These are phyloP conservation scores for Lerema accius DNA, from an alignment of 1,140 invertebrate genomes.

Conservation along the genomic window DNA sequence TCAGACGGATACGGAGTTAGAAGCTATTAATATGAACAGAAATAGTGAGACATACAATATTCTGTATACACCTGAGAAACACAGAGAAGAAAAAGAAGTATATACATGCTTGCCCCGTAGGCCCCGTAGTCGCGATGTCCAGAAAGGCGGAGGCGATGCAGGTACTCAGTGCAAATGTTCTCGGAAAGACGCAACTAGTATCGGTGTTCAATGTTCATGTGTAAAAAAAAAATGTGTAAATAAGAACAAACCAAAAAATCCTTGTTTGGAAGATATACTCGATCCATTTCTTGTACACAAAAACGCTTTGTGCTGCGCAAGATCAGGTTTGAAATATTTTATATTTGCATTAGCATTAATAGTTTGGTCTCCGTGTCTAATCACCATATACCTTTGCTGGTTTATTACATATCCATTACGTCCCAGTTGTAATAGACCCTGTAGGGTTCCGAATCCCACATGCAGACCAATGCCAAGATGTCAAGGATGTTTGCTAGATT, in stretches of 20 bases:
- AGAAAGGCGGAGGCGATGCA: conserved; percentile 8
- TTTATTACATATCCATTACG: conserved; percentile 25
- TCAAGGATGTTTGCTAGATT: conserved; percentile 4
- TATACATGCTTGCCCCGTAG: no score
- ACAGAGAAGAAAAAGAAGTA: neutral
- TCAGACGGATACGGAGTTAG: conserved; percentile 6
- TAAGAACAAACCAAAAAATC: neutral
- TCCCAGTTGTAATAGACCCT: neutral
- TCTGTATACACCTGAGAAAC: conserved; percentile 2
- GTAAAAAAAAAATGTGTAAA: neutral
- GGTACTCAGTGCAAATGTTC: no score
- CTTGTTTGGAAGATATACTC: neutral
- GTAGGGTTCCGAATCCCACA: neutral
- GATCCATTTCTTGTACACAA: neutral
- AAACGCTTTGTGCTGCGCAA: conserved; percentile 16
- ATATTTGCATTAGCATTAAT: conserved; percentile 25
- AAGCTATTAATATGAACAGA: conserved; percentile 3
- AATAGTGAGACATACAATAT: neutral
- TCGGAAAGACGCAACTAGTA: no score
- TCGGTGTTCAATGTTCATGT: neutral
- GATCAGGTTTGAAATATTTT: conserved; percentile 23
- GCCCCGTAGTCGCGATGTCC: neutral
- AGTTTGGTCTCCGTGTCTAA: conserved; percentile 31
- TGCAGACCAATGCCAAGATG: neutral
- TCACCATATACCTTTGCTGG: conserved; percentile 27